phyloP scores from a whole-genome alignment of 2,113 vertebrate species.

The Nymphicus hollandicus region DNA sequence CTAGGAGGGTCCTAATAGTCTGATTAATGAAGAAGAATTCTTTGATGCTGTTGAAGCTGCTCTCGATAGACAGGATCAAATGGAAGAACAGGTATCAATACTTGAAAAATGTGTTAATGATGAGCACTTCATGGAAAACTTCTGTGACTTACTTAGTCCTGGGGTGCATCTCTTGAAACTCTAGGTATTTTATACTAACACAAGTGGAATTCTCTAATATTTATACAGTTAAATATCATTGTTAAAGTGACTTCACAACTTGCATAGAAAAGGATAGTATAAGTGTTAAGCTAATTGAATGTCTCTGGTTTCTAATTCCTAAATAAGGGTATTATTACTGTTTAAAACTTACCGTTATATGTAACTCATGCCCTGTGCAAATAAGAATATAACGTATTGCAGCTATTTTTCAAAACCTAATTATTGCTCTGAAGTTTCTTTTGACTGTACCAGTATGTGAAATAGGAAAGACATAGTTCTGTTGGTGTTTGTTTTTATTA shows the following conservation, averaged over 20 bases:
- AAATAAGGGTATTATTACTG: background rate
- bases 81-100: constrained; percentile 89
- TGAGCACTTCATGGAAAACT: background rate
- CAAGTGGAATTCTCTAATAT: background rate
- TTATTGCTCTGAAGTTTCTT: background rate
- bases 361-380: background rate
- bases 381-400: background rate
- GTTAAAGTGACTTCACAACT: background rate
- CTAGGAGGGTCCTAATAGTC: constrained; percentile 95
- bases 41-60: constrained; percentile 97
- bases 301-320: background rate
- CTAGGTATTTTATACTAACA: background rate
- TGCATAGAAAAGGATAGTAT: background rate
- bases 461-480: background rate
- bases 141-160: background rate
- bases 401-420: background rate
- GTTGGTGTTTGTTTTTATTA: background rate
- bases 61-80: constrained; percentile 94
- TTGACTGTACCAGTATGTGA: background rate
- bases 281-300: background rate
- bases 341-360: background rate
- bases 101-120: background rate
- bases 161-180: background rate
- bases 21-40: constrained; percentile 97
- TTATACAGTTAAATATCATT: background rate